These are phyloP conservation scores for Passer montanus DNA, from an alignment of 2,113 vertebrate species.

Conservation along the genomic window DNA sequence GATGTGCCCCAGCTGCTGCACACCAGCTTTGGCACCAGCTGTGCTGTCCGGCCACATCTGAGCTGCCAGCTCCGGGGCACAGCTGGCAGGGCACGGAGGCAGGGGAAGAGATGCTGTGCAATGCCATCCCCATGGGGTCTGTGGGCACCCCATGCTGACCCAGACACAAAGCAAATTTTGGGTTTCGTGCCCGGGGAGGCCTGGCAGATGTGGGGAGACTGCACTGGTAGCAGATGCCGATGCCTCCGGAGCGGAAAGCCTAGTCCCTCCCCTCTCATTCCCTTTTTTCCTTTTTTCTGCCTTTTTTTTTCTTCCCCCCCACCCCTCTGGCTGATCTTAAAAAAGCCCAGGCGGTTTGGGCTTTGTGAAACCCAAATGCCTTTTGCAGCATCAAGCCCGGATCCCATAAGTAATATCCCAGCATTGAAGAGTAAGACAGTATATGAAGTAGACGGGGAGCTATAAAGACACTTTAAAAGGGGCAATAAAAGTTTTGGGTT, in stretches of 20 bases:
- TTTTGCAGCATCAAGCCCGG: slow-evolving; percentile 40
- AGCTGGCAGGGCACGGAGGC: neutral
- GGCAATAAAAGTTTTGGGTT: slow-evolving; percentile 85
- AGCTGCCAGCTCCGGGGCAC: neutral
- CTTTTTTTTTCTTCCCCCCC: rapidly evolving
- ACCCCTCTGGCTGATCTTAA: neutral
- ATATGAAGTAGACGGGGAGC: slow-evolving; percentile 71
- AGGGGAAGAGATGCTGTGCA: neutral
- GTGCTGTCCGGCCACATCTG: neutral
- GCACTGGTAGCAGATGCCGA: neutral
- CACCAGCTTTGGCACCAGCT: rapidly evolving
- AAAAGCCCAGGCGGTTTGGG: slow-evolving; percentile 27
- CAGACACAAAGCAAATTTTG: neutral
- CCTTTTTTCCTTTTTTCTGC: neutral
- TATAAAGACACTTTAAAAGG: slow-evolving; percentile 78
- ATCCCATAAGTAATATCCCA: slow-evolving; percentile 70
- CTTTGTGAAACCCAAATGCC: slow-evolving; percentile 33
- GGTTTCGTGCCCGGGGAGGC: neutral
- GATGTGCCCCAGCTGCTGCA: neutral
- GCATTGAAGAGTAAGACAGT: slow-evolving; percentile 34
- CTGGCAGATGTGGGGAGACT: neutral
- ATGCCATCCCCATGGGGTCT: neutral
- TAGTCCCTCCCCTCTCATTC: neutral
- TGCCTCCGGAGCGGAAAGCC: neutral
- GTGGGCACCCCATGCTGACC: neutral